Percentiles rank a stretch among this genome's conserved stretches.
phyloP scores from a whole-genome alignment of 1,140 invertebrate species.

The Cydia amplana region DNA sequence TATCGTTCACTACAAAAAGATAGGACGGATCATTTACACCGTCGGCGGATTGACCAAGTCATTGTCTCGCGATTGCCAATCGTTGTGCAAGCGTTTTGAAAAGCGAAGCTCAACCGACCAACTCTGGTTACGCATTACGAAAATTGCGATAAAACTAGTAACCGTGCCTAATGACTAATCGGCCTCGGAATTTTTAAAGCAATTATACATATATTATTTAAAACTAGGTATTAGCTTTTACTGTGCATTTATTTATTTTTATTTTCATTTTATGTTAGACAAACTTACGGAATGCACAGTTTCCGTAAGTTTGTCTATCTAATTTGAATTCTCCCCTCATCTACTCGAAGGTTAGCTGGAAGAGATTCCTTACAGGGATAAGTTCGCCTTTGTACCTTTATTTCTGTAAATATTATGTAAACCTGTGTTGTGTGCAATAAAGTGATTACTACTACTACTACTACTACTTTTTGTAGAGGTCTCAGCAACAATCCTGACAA shows the following conservation, averaged over 20 bases:
- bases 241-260: no score
- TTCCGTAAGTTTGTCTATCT: no score
- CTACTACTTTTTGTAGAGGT: not conserved
- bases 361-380: no score
- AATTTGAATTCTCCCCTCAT: no score
- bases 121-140: slow-evolving; percentile 27
- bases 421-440: no score
- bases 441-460: no score
- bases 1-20: not conserved
- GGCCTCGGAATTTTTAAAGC: not conserved
- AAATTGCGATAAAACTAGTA: slow-evolving; percentile 32
- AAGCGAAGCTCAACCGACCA: slow-evolving; percentile 23
- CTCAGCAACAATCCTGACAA: not conserved
- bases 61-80: slow-evolving; percentile 20
- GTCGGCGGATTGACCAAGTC: slow-evolving; percentile 51
- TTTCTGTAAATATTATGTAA: no score
- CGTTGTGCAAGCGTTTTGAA: slow-evolving; percentile 28
- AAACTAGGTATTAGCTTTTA: no score
- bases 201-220: slow-evolving; percentile 15
- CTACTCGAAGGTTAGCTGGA: no score
- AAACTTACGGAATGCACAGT: no score
- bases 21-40: slow-evolving; percentile 39
- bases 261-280: no score
- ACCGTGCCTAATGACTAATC: slow-evolving; percentile 27
- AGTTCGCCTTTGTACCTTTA: no score